These are phyloP conservation scores for Notamacropus eugenii DNA, from an alignment of 2,797 vertebrate species.

Conservation along the genomic window DNA sequence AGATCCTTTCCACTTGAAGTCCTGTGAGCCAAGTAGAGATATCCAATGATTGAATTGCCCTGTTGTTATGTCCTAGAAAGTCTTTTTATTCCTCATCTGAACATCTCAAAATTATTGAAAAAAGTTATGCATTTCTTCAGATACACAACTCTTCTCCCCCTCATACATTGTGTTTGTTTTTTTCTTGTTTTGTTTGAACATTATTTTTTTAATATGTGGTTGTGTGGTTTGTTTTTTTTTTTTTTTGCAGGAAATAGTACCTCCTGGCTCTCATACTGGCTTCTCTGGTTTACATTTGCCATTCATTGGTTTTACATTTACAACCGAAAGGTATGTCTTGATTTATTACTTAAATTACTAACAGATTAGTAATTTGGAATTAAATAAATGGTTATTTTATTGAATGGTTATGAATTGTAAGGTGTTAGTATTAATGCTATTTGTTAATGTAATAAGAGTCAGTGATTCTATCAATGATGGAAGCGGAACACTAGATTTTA, in stretches of 20 bases:
- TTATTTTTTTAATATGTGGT: background rate
- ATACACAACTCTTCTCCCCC: background rate
- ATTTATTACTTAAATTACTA: background rate
- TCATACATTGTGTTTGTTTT: background rate
- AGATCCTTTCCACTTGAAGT: background rate
- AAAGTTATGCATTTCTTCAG: background rate
- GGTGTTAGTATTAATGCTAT: background rate
- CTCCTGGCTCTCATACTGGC: slow-evolving; percentile 92
- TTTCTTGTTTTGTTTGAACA: background rate
- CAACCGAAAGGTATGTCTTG: slow-evolving; percentile 92
- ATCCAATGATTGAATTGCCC: background rate
- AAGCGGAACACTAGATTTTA: background rate
- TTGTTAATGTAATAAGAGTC: background rate
- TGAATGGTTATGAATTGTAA: background rate
- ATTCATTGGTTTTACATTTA: slow-evolving; percentile 97
- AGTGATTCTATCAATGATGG: background rate
- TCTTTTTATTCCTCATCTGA: background rate
- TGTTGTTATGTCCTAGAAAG: background rate
- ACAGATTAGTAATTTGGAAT: background rate
- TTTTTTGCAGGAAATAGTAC: slow-evolving; percentile 91
- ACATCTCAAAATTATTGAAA: background rate
- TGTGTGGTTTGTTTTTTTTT: slow-evolving; percentile 23
- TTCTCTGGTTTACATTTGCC: slow-evolving; percentile 97
- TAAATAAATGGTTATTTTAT: background rate
- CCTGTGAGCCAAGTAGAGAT: background rate